Evolutionary conservation across 2,888 invertebrate genomes (phyloP).

Genomic region (Volucella zonaria): DNA sequence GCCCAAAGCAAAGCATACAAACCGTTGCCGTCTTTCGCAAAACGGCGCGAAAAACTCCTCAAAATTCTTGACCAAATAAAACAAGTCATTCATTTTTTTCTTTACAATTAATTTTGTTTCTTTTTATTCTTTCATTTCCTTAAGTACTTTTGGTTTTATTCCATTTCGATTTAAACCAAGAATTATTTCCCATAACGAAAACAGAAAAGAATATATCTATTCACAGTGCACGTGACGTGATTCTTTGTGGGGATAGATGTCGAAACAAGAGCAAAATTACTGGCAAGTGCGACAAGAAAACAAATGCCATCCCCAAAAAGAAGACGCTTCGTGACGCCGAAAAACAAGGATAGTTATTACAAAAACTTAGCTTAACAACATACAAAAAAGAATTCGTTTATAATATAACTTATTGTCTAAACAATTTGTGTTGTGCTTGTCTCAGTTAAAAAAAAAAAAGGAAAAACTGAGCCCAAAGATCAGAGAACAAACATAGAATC

Average conservation of each 20-base stretch:
- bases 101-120: constrained; percentile 37
- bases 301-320: constrained; percentile 9
- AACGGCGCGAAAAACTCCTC: background rate
- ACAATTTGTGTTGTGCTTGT: constrained; percentile 4
- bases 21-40: background rate
- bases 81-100: constrained; percentile 38
- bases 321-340: constrained; percentile 5
- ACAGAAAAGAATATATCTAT: constrained; percentile 9
- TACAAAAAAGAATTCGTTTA: constrained; percentile 39
- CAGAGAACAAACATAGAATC: no score
- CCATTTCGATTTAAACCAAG: constrained; percentile 59
- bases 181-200: constrained; percentile 53
- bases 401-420: constrained; percentile 50
- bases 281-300: background rate
- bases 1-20: constrained; percentile 66
- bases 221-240: background rate
- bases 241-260: background rate
- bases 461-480: background rate
- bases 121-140: constrained; percentile 52
- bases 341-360: constrained; percentile 14
- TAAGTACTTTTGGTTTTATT: constrained; percentile 60
- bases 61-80: constrained; percentile 43
- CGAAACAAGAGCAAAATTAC: background rate
- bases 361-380: constrained; percentile 51
- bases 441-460: constrained; percentile 43